Evolutionary conservation across 2,797 vertebrate genomes (phyloP), one percentile per base, ranked within the genome.

Genomic region (Leptatherina wallacei): DNA sequence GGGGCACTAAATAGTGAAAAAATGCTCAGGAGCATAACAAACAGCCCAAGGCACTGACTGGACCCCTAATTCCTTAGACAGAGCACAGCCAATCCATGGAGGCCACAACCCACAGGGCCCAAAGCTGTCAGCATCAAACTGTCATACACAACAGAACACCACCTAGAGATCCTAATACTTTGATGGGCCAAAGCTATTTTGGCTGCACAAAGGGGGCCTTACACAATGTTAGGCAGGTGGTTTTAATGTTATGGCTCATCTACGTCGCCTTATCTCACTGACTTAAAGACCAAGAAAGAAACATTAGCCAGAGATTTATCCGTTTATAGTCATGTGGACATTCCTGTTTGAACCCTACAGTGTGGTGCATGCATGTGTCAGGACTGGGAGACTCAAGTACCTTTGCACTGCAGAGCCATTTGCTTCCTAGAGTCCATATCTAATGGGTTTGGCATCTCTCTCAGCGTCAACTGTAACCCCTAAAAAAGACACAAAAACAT

Each of bases 361-460:
- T 61, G 29, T 56, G 49, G 2, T 69, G 32, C 22, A 70, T 7
- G 24, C 18, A 47, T 57, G 2, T 63, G 27, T 51, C 6, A 0
- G 3, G 24, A 44, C 13, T 40, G 13, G 60, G 2, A 0, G n/a
- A 58, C 13, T 64, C 1, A 0, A 18, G 44, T 83, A 98, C 98
- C 97, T 95, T 96, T 98, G 91, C 92, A 94, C 84, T 97, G 96
- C 71, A 95, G 76, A 82, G 94, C 92, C 83, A 95, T 82, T 86
- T 96, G 95, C 73, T 95, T 96, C 87, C 96, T 98, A 82, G 91
- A 93, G 85, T 98, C 96, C 22, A 96, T 93, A 90, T 98, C 96
- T 32, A 88, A 63, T 3, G 84, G 83, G 59, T 78, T 82, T 20
- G 88, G 71, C 87, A 96, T 95, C 84, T 97, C 94, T 0, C 94